Percentiles rank a stretch among this genome's conserved stretches.
phyloP scores from a whole-genome alignment of 1,140 invertebrate species.

The Scaptomyza hsui region DNA sequence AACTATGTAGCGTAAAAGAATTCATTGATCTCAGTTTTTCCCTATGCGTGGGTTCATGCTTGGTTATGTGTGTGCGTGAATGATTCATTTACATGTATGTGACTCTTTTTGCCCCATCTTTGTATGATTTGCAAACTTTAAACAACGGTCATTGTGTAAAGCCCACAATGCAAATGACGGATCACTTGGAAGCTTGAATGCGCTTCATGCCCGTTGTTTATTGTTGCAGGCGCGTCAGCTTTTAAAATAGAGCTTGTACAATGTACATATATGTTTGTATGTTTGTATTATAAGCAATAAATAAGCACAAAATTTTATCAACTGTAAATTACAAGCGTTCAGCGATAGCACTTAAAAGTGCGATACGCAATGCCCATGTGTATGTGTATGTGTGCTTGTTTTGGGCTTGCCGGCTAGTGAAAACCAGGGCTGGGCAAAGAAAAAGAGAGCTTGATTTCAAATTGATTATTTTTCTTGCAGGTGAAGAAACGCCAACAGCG shows the following conservation, averaged over 20 bases:
- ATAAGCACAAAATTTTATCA: conserved; percentile 49
- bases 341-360: conserved; percentile 17
- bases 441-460: neutral
- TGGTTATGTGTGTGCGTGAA: conserved; percentile 33
- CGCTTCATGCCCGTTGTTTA: conserved; percentile 27
- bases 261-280: neutral
- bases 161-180: conserved; percentile 41
- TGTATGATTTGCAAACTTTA: conserved; percentile 62
- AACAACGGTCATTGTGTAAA: conserved; percentile 66
- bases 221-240: conserved; percentile 32
- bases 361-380: conserved; percentile 1
- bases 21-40: conserved; percentile 69
- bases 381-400: conserved; percentile 8
- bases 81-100: conserved; percentile 63
- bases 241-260: conserved; percentile 34
- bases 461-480: conserved; percentile 84
- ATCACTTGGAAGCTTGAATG: conserved; percentile 1
- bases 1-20: conserved; percentile 56
- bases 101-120: conserved; percentile 39
- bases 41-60: conserved; percentile 3
- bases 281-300: conserved; percentile 27
- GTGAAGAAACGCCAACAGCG: conserved; percentile 97
- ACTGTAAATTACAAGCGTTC: conserved; percentile 42
- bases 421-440: conserved; percentile 28
- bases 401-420: conserved; percentile 37